Percentiles rank a stretch among this genome's conserved stretches.
These are phyloP conservation scores for Podarcis cretensis DNA, from an alignment of 2,113 vertebrate species.

Conservation along the genomic window DNA sequence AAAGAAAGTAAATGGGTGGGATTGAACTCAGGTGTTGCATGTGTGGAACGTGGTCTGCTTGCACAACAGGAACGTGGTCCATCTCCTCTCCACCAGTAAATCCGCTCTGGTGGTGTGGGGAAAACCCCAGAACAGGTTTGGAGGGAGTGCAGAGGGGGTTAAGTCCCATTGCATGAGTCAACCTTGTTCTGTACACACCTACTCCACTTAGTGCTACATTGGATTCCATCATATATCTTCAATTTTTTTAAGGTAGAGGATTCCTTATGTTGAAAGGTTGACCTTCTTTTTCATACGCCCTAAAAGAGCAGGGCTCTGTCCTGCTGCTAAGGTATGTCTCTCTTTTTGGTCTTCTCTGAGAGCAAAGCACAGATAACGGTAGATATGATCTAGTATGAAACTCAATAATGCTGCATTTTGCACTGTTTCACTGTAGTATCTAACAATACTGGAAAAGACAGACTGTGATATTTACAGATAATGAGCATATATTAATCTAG, in stretches of 20 bases:
- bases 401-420: background rate
- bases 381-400: background rate
- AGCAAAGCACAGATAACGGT: background rate
- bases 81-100: too few relatives aligned
- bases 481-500: conserved; percentile 13
- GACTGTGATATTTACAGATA: background rate
- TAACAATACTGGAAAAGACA: background rate
- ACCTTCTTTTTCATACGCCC: background rate
- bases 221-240: too few relatives aligned
- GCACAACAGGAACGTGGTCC: too few relatives aligned
- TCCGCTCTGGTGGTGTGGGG: too few relatives aligned
- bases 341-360: background rate
- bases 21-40: too few relatives aligned
- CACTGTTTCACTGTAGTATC: background rate
- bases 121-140: too few relatives aligned
- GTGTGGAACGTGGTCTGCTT: too few relatives aligned
- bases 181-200: too few relatives aligned
- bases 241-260: background rate
- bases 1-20: too few relatives aligned
- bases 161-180: too few relatives aligned
- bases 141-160: too few relatives aligned
- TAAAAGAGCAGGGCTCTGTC: background rate
- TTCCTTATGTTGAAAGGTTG: background rate
- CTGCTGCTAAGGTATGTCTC: background rate
- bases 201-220: too few relatives aligned